Evolutionary conservation across 2,113 vertebrate genomes (phyloP).

Genomic region (Chascanopsetta lugubris): DNA sequence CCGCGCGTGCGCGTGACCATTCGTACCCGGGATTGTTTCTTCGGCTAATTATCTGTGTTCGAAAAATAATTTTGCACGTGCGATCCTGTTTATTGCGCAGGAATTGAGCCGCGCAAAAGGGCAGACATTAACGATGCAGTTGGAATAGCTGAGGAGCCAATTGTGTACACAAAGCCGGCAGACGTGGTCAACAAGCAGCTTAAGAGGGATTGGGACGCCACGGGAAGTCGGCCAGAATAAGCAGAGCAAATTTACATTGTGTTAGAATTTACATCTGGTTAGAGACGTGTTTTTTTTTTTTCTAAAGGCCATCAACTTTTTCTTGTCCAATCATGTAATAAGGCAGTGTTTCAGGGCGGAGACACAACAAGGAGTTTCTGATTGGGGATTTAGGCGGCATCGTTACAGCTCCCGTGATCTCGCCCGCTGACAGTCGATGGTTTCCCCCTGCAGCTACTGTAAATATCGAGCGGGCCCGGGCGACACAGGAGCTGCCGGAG

Average conservation of each 20-base stretch:
- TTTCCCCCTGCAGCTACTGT: conserved; percentile 47
- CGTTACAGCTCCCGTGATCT: conserved; percentile 51
- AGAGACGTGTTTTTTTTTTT: conserved; percentile 60
- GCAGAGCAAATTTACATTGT: conserved; percentile 73
- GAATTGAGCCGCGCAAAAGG: conserved; percentile 76
- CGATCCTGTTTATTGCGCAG: conserved; percentile 75
- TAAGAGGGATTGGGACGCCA: conserved; percentile 75
- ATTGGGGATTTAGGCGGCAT: conserved; percentile 57
- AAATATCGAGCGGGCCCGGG: conserved; percentile 33
- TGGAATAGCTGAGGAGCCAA: conserved; percentile 72
- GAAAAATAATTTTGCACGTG: conserved; percentile 75
- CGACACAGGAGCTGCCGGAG: conserved; percentile 44
- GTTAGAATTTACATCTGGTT: conserved; percentile 70
- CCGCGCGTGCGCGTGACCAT: conserved; percentile 75
- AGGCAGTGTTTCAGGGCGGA: conserved; percentile 66
- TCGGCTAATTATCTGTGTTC: conserved; percentile 77
- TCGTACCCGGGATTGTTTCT: conserved; percentile 78
- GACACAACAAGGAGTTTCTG: conserved; percentile 60
- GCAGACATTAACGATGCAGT: conserved; percentile 77
- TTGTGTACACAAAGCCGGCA: conserved; percentile 78
- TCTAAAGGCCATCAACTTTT: conserved; percentile 65
- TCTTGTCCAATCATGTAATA: conserved; percentile 66
- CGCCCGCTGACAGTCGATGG: conserved; percentile 47
- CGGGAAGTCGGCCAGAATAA: conserved; percentile 61
- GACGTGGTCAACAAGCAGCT: conserved; percentile 77